Evolutionary conservation across 2,113 vertebrate genomes (phyloP).

Genomic region (Anseranas semipalmata): DNA sequence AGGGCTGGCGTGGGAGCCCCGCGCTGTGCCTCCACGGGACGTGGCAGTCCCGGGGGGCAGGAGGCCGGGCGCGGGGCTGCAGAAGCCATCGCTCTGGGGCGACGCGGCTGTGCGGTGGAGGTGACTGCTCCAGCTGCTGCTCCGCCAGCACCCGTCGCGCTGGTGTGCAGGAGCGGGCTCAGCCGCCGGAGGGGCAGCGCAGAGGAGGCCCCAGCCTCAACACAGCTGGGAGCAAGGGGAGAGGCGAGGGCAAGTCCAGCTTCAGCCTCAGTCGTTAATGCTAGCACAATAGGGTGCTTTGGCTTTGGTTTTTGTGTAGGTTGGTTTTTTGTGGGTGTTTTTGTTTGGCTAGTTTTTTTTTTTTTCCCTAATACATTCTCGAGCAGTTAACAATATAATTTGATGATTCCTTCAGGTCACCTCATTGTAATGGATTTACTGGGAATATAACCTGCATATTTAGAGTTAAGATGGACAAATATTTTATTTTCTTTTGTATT

Average conservation of each 20-base stretch:
- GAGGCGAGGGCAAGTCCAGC: fast-evolving
- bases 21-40: fast-evolving
- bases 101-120: fast-evolving
- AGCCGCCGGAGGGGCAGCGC: background rate
- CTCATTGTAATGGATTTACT: slow-evolving; percentile 36
- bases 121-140: background rate
- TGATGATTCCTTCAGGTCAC: background rate
- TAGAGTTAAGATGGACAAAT: slow-evolving; percentile 32
- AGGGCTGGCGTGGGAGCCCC: fast-evolving
- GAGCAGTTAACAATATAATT: slow-evolving; percentile 25
- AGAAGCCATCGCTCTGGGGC: background rate
- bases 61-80: fast-evolving
- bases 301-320: background rate
- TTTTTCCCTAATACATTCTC: background rate
- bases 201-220: background rate
- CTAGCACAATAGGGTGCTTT: background rate
- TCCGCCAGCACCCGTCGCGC: fast-evolving
- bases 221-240: background rate
- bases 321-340: background rate
- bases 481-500: slow-evolving; percentile 42
- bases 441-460: slow-evolving; percentile 24
- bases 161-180: fast-evolving
- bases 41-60: fast-evolving
- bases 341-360: background rate
- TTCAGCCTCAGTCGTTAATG: background rate